A percentile compares a stretch with the other conserved stretches of the same genome.
phyloP scores from a whole-genome alignment of 2,797 vertebrate genomes.

The Chromis chromis region DNA sequence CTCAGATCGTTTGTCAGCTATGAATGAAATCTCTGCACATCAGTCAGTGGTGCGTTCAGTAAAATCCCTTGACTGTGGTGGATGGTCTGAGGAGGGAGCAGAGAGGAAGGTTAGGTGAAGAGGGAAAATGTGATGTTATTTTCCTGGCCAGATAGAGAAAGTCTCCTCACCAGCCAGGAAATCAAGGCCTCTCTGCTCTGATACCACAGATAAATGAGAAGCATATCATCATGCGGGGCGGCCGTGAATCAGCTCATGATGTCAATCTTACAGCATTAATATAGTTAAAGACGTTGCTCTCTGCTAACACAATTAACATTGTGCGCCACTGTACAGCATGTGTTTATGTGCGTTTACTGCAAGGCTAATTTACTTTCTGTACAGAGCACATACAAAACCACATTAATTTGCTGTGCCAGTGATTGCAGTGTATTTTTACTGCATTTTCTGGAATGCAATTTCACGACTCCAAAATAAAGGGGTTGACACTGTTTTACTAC shows the following conservation, averaged over 20 bases:
- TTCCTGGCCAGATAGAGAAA: conserved; percentile 81
- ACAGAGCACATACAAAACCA: conserved; percentile 16
- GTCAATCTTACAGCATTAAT: conserved; percentile 43
- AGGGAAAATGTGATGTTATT: conserved; percentile 82
- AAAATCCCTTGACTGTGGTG: conserved; percentile 46
- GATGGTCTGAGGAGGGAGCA: conserved; percentile 58
- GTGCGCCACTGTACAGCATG: conserved; percentile 16
- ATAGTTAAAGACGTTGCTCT: conserved; percentile 25
- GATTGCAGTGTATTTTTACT: conserved; percentile 20
- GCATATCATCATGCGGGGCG: conserved; percentile 54
- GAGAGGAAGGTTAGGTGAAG: conserved; percentile 71
- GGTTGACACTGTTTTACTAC: conserved; percentile 1
- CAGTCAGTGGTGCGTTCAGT: conserved; percentile 38
- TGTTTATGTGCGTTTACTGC: conserved; percentile 39
- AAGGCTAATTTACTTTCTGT: conserved; percentile 28
- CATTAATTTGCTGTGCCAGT: conserved; percentile 9
- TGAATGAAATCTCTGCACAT: conserved; percentile 32
- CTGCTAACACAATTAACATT: conserved; percentile 16
- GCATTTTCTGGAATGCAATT: conserved; percentile 11
- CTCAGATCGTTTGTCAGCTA: conserved; percentile 17
- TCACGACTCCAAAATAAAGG: conserved; percentile 10
- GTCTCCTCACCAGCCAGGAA: conserved; percentile 75
- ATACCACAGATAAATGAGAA: conserved; percentile 80
- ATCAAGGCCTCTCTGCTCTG: conserved; percentile 67
- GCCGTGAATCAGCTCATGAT: conserved; percentile 56